Conservation (phyloP, 2,113 vertebrate species). For the Corvus moneduloides region DNA sequence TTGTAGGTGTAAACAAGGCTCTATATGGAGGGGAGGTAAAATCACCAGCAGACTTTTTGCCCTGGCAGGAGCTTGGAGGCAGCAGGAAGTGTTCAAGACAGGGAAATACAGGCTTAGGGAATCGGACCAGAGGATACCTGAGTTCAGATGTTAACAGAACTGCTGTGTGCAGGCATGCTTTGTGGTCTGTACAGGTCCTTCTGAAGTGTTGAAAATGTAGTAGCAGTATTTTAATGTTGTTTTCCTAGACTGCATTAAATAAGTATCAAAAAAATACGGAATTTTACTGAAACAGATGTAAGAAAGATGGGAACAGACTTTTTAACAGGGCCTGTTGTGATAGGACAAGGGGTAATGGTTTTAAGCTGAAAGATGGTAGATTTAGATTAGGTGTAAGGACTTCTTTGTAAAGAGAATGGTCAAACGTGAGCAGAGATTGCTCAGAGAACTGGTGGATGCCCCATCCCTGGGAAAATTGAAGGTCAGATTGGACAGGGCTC, state of each 20-base stretch:
- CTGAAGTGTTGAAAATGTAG: not conserved
- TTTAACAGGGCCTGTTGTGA: not conserved
- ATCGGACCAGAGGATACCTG: not conserved
- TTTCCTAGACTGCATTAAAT: not conserved
- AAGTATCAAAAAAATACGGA: not conserved
- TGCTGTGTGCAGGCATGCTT: not conserved
- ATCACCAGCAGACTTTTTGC: not conserved
- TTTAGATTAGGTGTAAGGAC: not conserved
- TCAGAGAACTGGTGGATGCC: not conserved
- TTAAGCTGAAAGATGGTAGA: not conserved
- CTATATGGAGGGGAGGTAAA: not conserved
- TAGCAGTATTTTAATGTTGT: not conserved
- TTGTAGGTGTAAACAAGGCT: not conserved
- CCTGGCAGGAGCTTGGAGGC: not conserved
- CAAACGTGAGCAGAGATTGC: not conserved
- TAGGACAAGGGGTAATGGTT: not conserved
- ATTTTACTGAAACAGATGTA: not conserved
- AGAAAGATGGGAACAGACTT: not conserved
- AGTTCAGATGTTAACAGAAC: not conserved
- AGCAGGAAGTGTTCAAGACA: not conserved
- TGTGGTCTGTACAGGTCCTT: not conserved
- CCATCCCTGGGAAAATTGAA: not conserved
- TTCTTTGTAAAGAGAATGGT: not conserved
- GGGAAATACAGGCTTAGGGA: not conserved
- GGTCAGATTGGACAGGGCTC: not conserved